Base-by-base conservation (phyloP, 2,888 invertebrate species). In the Noctua comes region DNA sequence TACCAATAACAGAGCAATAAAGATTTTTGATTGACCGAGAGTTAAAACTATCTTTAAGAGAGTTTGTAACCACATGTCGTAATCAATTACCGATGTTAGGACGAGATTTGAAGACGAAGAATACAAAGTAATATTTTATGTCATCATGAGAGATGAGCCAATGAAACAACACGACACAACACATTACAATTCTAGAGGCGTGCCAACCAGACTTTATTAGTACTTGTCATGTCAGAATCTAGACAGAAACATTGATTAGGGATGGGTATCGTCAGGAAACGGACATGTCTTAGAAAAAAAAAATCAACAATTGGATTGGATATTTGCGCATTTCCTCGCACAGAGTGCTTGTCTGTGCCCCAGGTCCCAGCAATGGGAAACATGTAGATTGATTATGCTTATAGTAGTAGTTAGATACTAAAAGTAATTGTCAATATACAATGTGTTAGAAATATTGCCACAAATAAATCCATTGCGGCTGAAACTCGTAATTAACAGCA, bases 211-310 rank as follows among this genome's bases (percentile, higher is more conserved):
- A n/a, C 64, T 85, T 74, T 72, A 85, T 69, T 75, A 43, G 68
- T 73, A 46, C 73, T 62, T 82, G 77, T 82, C 71, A 77, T 74
- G 71, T 82, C 77, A 59, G n/a, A 79, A 62, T 46, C 48, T 62
- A 73, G 54, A 24, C 48, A 48, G 43, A 62, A 71, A 68, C 27
- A 83, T 51, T 43, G 69, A 65, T 70, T 57, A 59, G 10, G 46
- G 10, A 48, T 72, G 65, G 11, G 7, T 66, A 43, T n/a, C 16
- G 8, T 62, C 18, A 21, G 10, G 10, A 59, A 27, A 11, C 21
- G 3, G 21, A 21, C 31, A 31, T 21, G 31, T 31, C 31, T 31
- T 31, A 31, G 62, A 31, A 62, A 1, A 10, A 5, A 62, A 31
- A 31, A 13, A 27, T 27, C 36, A 36, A 36, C 36, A 36, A 36